These are phyloP conservation scores for Umimayanthus chanpuru DNA, from an alignment of 92 coral and sea anemone genomes.

Conservation along the genomic window DNA sequence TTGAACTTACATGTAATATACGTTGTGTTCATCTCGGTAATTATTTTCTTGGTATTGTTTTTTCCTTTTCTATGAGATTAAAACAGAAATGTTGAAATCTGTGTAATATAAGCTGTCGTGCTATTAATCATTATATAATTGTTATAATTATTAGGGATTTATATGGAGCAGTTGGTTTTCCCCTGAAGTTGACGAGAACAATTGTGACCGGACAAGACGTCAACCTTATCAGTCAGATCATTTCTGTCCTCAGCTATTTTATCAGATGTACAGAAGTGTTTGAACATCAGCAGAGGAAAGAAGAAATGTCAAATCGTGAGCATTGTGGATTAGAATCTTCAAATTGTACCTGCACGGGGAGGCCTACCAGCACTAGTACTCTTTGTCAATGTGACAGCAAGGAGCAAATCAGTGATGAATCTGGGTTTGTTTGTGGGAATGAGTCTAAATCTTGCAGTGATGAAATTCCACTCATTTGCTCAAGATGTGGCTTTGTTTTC, in stretches of 20 bases:
- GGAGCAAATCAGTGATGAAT: conserved; percentile 35
- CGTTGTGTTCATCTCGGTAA: too few relatives aligned
- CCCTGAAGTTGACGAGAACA: conserved; percentile 83
- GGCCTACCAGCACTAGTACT: neutral
- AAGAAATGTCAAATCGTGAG: conserved; percentile 22
- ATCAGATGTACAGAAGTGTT: conserved; percentile 95
- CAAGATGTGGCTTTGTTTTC: conserved; percentile 16
- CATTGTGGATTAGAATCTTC: neutral
- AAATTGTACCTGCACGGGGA: neutral
- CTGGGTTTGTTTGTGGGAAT: conserved; percentile 6
- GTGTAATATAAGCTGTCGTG: too few relatives aligned
- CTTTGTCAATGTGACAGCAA: conserved; percentile 25
- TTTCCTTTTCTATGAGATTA: too few relatives aligned
- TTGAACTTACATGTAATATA: too few relatives aligned
- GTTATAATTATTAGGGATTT: conserved; percentile 62
- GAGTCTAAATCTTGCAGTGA: conserved; percentile 5
- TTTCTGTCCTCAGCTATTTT: conserved; percentile 83
- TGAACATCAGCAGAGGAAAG: conserved; percentile 71
- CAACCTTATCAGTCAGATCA: conserved; percentile 68
- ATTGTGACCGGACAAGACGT: conserved; percentile 80
- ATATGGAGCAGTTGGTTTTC: conserved; percentile 92
- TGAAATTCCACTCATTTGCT: conserved; percentile 22
- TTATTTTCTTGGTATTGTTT: neutral
- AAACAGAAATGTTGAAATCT: too few relatives aligned
- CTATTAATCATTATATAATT: neutral